Evolutionary conservation across 2,888 invertebrate species (phyloP).

Genomic region (Chalcis sispes): DNA sequence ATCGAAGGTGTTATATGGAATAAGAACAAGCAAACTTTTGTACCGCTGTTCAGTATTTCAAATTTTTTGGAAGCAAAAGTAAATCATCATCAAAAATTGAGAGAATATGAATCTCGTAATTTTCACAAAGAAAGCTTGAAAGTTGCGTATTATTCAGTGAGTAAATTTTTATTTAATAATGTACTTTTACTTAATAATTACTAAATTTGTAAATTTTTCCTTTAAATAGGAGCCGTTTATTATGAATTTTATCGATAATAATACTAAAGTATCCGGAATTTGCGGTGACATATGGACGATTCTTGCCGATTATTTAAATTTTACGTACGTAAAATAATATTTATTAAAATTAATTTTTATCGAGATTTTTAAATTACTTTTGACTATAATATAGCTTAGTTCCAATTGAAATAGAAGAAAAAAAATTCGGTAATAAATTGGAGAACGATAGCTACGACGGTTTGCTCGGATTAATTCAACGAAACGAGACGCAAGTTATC

Average conservation of each 20-base stretch:
- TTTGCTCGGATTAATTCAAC: slow-evolving; percentile 55
- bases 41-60: slow-evolving; percentile 32
- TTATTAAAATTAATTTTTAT: background rate
- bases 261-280: slow-evolving; percentile 50
- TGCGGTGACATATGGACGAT: slow-evolving; percentile 57
- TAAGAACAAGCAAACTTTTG: slow-evolving; percentile 9
- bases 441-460: slow-evolving; percentile 57
- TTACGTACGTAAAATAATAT: slow-evolving; percentile 48
- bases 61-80: slow-evolving; percentile 2
- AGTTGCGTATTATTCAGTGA: slow-evolving; percentile 38
- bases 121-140: slow-evolving; percentile 17
- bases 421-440: slow-evolving; percentile 37
- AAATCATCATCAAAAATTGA: background rate
- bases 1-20: slow-evolving; percentile 38
- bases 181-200: too few relatives aligned
- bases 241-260: slow-evolving; percentile 50
- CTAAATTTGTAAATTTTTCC: too few relatives aligned
- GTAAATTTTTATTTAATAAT: background rate
- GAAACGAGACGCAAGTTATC: slow-evolving; percentile 58
- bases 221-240: slow-evolving; percentile 56
- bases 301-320: slow-evolving; percentile 56
- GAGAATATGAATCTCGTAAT: slow-evolving; percentile 37
- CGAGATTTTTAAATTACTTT: background rate
- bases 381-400: slow-evolving; percentile 43
- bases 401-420: slow-evolving; percentile 24